Evolutionary conservation across 2,888 invertebrate species (phyloP), one percentile per base, ranked within the genome.

Genomic region (Harpalus rubripes): DNA sequence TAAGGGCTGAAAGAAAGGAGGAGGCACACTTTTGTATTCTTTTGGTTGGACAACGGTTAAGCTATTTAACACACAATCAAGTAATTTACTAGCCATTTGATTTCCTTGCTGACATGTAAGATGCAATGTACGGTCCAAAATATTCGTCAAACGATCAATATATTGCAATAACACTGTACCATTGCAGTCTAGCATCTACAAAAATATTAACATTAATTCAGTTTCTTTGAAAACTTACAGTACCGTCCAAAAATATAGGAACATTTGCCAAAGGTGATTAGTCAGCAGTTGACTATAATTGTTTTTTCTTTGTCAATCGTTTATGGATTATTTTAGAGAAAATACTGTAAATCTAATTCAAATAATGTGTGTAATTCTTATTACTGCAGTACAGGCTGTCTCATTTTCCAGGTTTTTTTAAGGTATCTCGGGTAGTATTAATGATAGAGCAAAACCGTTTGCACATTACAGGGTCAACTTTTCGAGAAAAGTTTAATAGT

Each of bases 51-150:
- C 92, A 22, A 91, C 92, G 0, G 95, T 94, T 32, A 97, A 88
- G 81, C 94, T 92, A 86, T 91, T 89, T 88, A 94, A 91, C 0
- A 95, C 90, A 86, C 94, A 92, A 80, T 93, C 92, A 4, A 97
- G 90, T 78, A 95, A 91, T 63, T 93, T 92, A 26, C 94, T 93
- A 0, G 95, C 94, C 65, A 95, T 91, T 63, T 92, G 92, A 86
- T 94, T 93, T 0, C 95, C 95, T 86, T 95, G 94, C 80, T 93
- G 93, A 72, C 95, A 94, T 87, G 94, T 94, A 85, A 97, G 92
- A 86, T 94, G 94, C 41, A 97, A 90, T 7, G 95, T 94, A 76
- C 93, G 93, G 88, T 96, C 94, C 79, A 98, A 90, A n/a, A 97
- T 93, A 1, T 92, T 92, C 18, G 93, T 89, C 7, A 98, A 89